Evolutionary conservation across 2,888 invertebrate species (phyloP), one percentile per base, ranked within the genome.

Genomic region (Coecobrya sp.): DNA sequence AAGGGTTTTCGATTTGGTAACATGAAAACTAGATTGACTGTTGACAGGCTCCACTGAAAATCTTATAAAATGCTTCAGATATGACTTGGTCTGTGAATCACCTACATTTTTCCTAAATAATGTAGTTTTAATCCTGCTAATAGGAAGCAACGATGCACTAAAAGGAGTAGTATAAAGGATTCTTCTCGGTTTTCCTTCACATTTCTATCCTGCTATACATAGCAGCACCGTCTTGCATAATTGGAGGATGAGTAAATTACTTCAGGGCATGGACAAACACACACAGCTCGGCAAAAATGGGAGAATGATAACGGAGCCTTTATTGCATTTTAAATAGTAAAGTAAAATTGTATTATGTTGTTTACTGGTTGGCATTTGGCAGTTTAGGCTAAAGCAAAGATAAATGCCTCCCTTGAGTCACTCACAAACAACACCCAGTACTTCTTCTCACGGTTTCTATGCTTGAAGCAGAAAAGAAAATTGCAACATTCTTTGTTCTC

Each of bases 261-360:
- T 27, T 19, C 27, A 65, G 27, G 65, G 65, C 22, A 59, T 22
- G 13, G 16, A 65, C 27, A 4, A 22, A 59, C 59, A 59, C 8
- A 19, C 5, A n/a, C n/a, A 59, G 1, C 4, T 4, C 36, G 36
- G 3, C 2, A 36, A 36, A 36, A 36, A 36, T 7, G 2, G 36
- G 36, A 65, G 27, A 65, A 27, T 65, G 65, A 65, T 27, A 27
- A 3, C 13, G 11, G 11, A 65, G 27, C 49, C 11, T 65, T 5
- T 13, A 27, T 65, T 65, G 65, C 65, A 65, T 65, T 27, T 65
- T 65, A 65, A 65, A 65, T 65, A 65, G 27, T 19, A 65, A 65
- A 65, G 27, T 65, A 13, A 65, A 65, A 65, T 70, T 36, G n/a
- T 70, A 70, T 70, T 13, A n/a, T 7, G 36, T 10, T 10, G 4